Conservation (phyloP, 2,113 vertebrate species). For the Nipponia nippon region DNA sequence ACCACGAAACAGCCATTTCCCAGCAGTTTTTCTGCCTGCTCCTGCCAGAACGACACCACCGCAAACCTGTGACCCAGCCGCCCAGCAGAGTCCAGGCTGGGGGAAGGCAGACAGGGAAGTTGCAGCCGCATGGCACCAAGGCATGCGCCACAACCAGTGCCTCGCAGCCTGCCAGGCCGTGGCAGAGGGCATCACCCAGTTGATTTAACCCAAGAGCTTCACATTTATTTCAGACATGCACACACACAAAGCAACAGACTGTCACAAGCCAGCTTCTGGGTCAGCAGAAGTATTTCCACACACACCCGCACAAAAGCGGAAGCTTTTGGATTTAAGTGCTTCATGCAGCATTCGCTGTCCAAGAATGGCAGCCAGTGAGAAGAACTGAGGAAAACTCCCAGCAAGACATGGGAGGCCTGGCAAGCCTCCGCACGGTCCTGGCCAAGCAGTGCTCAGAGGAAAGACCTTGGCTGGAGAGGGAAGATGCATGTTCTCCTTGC, state of each 20-base stretch:
- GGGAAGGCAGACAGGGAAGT: not conserved
- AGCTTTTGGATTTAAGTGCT: not conserved
- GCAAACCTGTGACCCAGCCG: not conserved
- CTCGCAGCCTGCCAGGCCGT: fast-evolving
- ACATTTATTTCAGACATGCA: not conserved
- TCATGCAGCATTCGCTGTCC: not conserved
- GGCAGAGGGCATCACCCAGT: not conserved
- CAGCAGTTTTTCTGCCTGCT: not conserved
- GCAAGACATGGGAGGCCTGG: not conserved
- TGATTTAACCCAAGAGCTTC: not conserved
- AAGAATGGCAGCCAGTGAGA: not conserved
- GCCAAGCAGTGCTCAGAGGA: not conserved
- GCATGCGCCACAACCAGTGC: fast-evolving
- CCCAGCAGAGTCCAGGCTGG: not conserved
- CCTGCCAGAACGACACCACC: not conserved
- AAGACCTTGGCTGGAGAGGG: not conserved
- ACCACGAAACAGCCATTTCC: not conserved
- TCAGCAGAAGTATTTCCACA: not conserved
- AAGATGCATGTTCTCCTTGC: not conserved
- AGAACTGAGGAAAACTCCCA: not conserved
- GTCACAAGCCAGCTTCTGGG: not conserved
- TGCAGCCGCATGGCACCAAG: not conserved
- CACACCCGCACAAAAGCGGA: not conserved
- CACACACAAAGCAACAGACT: not conserved
- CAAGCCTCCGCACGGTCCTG: not conserved